Evolutionary conservation across 2,113 vertebrate genomes (phyloP), one percentile per base, ranked within the genome.

Genomic region (Rhabdornis inornatus): DNA sequence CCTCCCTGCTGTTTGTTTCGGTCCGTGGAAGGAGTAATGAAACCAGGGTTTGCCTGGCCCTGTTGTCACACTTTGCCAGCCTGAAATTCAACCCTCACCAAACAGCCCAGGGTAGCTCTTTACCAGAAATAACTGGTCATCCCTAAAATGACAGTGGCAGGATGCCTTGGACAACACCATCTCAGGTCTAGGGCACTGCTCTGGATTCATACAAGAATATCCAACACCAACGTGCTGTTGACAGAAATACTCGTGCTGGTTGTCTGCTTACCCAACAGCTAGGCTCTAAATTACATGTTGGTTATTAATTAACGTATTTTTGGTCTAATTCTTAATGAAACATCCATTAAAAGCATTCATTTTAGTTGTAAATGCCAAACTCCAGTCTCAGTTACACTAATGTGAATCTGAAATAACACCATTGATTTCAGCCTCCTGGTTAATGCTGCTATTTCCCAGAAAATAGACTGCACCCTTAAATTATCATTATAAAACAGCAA

Each of bases 1-100:
- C 77, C 50, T 96, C 75, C 9, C 76, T 94, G 83, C 31, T 77
- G 53, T 79, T 97, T 96, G 94, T 95, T 93, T 87, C 19, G 18
- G 92, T 95, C 59, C 42, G 78, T 75, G 83, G 84, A 95, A 66
- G 28, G 20, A 91, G 76, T 87, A 93, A 96, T 74, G 81, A 96
- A 97, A 92, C 45, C 5, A 13, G 49, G 31, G 44, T 91, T 80
- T 95, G 83, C 86, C 80, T 21, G 50, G 72, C 39, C 12, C 23
- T 8, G 1, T 27, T 79, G 55, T 49, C 75, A 72, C 66, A 42
- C 37, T 47, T 74, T 80, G 66, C 74, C 60, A 91, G 22, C 56
- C 27, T 27, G 39, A 15, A 31, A 77, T 63, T 70, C 49, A 63
- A 21, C 27, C 57, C 63, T 83, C 87, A 85, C 27, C 78, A 66